These are phyloP conservation scores for Graptemys geographica DNA, from an alignment of 2,797 vertebrate genomes.

Conservation along the genomic window DNA sequence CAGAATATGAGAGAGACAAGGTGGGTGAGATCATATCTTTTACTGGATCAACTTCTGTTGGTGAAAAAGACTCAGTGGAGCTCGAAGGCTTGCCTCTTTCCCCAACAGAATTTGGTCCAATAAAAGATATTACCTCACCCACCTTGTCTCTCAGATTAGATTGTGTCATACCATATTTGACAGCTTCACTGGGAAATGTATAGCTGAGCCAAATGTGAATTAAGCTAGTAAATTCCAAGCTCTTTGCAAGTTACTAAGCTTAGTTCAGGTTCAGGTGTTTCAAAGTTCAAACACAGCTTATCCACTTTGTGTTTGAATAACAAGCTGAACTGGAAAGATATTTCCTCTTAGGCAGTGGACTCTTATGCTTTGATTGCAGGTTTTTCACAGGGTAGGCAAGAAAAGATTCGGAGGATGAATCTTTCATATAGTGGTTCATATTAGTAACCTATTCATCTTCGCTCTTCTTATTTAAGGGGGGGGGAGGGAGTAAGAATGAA, in stretches of 20 bases:
- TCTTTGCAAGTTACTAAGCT: constrained; percentile 57
- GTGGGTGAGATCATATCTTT: neutral
- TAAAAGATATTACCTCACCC: neutral
- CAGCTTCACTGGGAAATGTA: constrained; percentile 69
- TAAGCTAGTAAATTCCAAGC: constrained; percentile 53
- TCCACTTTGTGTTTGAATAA: constrained; percentile 41
- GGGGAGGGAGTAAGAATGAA: neutral
- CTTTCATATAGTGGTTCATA: neutral
- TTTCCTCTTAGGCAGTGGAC: constrained; percentile 15
- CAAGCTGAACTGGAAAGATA: constrained; percentile 35
- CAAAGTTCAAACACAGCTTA: constrained; percentile 60
- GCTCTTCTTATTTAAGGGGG: neutral
- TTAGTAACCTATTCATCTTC: neutral
- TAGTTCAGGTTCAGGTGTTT: constrained; percentile 55
- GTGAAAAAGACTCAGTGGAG: neutral
- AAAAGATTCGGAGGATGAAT: constrained; percentile 1
- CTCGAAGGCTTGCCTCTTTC: neutral
- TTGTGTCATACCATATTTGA: constrained; percentile 66
- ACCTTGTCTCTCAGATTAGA: constrained; percentile 39
- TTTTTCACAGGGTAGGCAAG: constrained; percentile 17
- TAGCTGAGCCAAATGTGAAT: constrained; percentile 61
- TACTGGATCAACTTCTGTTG: neutral
- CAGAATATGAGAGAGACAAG: neutral
- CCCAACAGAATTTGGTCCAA: neutral
- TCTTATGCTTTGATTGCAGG: constrained; percentile 21